phyloP scores from a whole-genome alignment of 2,888 invertebrate genomes.

The Rambutsinella grinnellia region DNA sequence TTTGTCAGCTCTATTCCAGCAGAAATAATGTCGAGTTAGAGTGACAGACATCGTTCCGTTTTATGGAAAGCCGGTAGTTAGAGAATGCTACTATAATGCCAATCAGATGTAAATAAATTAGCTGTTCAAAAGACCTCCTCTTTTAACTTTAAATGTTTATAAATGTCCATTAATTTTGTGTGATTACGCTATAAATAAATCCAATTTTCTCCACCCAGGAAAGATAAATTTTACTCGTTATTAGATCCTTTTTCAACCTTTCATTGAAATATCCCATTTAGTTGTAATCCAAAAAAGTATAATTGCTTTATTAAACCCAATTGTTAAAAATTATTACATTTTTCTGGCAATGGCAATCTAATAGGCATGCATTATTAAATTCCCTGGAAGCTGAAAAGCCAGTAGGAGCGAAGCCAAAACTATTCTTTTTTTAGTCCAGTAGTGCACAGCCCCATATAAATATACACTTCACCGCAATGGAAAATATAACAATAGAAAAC shows the following conservation, averaged over 20 bases:
- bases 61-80: neutral
- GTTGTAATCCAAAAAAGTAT: no score
- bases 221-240: no score
- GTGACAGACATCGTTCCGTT: slow-evolving; percentile 19
- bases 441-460: neutral
- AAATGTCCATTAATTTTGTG: no score
- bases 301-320: no score
- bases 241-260: no score
- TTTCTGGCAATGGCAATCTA: neutral
- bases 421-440: neutral
- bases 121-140: no score
- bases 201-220: no score
- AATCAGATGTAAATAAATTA: no score
- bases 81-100: neutral
- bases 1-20: slow-evolving; percentile 26
- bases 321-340: neutral
- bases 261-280: no score
- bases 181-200: no score
- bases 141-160: no score
- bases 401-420: neutral
- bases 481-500: neutral
- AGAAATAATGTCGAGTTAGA: slow-evolving; percentile 25
- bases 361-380: neutral
- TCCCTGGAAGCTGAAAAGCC: neutral
- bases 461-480: neutral